A percentile compares a stretch with the other conserved stretches of the same genome.
Conservation (phyloP, 2,797 vertebrate genomes). For the Smutsia gigantea region DNA sequence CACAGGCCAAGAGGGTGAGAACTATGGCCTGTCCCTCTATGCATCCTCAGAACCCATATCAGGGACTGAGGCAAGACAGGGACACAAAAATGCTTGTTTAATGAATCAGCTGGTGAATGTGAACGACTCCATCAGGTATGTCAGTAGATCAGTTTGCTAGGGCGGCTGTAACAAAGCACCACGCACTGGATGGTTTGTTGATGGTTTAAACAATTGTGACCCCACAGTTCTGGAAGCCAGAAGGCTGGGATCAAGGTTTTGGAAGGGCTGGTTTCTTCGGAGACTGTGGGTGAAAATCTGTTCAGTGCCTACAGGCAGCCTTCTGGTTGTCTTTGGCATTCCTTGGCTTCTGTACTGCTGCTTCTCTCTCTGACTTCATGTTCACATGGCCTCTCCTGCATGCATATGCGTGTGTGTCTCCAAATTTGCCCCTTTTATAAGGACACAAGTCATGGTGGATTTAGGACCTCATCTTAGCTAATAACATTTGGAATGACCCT, state of each 20-base stretch:
- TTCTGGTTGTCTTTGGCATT: background rate
- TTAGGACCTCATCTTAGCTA: background rate
- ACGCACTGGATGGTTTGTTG: too few relatives aligned
- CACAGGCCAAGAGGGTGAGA: background rate
- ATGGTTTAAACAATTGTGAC: background rate
- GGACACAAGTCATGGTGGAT: background rate
- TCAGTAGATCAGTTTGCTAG: background rate
- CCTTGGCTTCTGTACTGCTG: background rate
- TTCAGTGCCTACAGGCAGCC: background rate
- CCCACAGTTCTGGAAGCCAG: background rate
- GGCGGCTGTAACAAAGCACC: background rate
- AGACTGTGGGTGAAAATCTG: background rate
- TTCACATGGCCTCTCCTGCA: rapidly evolving
- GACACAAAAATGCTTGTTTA: background rate
- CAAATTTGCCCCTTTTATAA: background rate
- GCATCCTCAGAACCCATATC: background rate
- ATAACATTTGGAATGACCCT: background rate
- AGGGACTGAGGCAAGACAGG: background rate
- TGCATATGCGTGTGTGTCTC: background rate
- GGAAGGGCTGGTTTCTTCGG: background rate
- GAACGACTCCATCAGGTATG: background rate
- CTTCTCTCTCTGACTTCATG: background rate
- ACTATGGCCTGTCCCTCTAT: background rate
- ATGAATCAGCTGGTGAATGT: background rate
- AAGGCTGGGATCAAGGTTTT: background rate